phyloP scores from a whole-genome alignment of 53 echinoderm and acorn worm genomes.

The Holothuria leucospilota region DNA sequence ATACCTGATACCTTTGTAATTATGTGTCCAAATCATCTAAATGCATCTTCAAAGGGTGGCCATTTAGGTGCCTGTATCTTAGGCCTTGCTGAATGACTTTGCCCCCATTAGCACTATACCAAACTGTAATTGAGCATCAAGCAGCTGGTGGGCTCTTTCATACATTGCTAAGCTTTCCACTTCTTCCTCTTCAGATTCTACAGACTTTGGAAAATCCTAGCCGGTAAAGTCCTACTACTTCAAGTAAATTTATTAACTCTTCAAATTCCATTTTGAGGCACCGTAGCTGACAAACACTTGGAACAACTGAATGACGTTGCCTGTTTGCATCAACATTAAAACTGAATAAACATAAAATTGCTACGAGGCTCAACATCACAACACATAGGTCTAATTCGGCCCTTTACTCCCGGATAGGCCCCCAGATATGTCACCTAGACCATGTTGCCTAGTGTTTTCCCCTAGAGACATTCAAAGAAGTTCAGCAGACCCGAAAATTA shows the following conservation, averaged over 20 bases:
- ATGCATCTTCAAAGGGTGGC: constrained; percentile 72
- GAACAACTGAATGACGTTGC: background rate
- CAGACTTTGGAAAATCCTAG: background rate
- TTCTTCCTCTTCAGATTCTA: constrained; percentile 25
- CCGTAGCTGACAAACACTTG: background rate
- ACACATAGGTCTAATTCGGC: no score
- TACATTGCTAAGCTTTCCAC: background rate
- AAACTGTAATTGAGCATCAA: constrained; percentile 29
- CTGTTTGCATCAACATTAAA: no score
- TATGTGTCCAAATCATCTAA: constrained; percentile 72
- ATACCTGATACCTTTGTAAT: constrained; percentile 68
- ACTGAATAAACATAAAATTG: no score
- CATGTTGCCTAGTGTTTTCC: no score
- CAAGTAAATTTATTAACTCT: background rate
- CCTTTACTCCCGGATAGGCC: no score
- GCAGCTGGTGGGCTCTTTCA: constrained; percentile 35
- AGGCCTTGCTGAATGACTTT: no score
- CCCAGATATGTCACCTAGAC: no score
- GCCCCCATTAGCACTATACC: background rate
- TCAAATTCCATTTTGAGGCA: background rate
- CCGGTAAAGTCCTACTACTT: constrained; percentile 31
- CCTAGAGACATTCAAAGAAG: no score
- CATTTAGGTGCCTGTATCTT: constrained; percentile 52
- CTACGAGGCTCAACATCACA: no score
- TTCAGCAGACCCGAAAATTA: no score